These are phyloP conservation scores for Petromus typicus DNA, from an alignment of 2,113 vertebrate genomes.

Conservation along the genomic window DNA sequence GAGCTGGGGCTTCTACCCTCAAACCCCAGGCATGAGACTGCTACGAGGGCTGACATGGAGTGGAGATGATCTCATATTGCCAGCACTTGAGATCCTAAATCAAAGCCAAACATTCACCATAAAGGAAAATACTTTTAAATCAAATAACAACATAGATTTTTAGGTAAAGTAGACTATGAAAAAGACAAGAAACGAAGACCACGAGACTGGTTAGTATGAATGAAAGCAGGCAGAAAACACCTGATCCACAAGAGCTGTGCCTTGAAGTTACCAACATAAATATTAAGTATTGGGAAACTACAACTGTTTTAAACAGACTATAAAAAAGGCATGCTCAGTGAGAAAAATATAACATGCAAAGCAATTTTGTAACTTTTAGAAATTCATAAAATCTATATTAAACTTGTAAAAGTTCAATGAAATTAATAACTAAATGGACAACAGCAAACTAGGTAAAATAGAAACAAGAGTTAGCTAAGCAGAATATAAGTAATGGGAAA, in stretches of 20 bases:
- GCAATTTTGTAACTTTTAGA: neutral
- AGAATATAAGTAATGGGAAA: neutral
- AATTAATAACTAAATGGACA: neutral
- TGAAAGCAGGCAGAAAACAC: neutral
- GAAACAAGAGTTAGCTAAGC: neutral
- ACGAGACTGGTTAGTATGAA: neutral
- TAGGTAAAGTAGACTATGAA: neutral
- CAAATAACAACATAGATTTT: neutral
- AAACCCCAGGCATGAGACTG: neutral
- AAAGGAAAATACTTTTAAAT: neutral
- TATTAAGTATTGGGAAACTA: neutral
- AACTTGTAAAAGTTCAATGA: neutral
- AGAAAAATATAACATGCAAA: neutral
- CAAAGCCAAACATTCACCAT: neutral
- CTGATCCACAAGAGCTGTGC: neutral
- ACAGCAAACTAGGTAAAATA: neutral
- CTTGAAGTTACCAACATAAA: neutral
- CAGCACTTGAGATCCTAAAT: neutral
- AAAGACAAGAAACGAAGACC: neutral
- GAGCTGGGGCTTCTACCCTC: neutral
- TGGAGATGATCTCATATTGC: neutral
- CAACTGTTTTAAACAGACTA: neutral
- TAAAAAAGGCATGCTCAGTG: neutral
- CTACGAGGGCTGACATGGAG: neutral
- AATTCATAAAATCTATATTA: conserved; percentile 9